Percentiles rank a stretch among this genome's conserved stretches.
Conservation (phyloP, 2,797 vertebrate species). For the Borostomias antarcticus region DNA sequence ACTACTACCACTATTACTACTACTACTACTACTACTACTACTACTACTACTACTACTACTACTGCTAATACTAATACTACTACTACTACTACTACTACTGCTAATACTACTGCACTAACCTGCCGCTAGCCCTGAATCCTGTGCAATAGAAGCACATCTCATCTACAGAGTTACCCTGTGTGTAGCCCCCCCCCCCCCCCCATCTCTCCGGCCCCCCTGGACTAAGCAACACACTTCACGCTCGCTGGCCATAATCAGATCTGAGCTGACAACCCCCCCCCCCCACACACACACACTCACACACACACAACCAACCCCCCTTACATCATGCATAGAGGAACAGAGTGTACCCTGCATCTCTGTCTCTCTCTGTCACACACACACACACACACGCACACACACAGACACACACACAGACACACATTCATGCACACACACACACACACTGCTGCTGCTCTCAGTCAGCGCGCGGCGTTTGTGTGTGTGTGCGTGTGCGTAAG, state of each 20-base stretch:
- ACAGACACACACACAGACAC: too few species aligned
- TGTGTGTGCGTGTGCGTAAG: not conserved
- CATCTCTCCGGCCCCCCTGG: not conserved
- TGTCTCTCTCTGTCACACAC: not conserved
- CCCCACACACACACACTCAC: not conserved
- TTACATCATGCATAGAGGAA: not conserved
- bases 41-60: too few species aligned
- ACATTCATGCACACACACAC: too few species aligned
- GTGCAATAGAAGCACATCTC: not conserved
- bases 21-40: too few species aligned
- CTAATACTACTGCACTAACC: not conserved
- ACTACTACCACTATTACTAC: too few species aligned
- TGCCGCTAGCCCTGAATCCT: not conserved
- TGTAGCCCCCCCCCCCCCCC: slow-evolving; percentile 22
- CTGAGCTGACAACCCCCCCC: not conserved
- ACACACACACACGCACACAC: too few species aligned
- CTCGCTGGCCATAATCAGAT: slow-evolving; percentile 7
- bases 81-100: too few species aligned
- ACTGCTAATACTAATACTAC: too few species aligned
- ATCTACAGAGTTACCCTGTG: not conserved
- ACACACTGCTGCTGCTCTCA: not conserved
- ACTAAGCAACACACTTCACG: slow-evolving; percentile 18
- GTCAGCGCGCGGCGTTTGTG: not conserved
- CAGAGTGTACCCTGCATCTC: not conserved
- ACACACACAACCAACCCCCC: not conserved